Percentiles rank a stretch among this genome's conserved stretches.
These are phyloP conservation scores for Pelochelys cantorii DNA, from an alignment of 2,797 vertebrate genomes.

Conservation along the genomic window DNA sequence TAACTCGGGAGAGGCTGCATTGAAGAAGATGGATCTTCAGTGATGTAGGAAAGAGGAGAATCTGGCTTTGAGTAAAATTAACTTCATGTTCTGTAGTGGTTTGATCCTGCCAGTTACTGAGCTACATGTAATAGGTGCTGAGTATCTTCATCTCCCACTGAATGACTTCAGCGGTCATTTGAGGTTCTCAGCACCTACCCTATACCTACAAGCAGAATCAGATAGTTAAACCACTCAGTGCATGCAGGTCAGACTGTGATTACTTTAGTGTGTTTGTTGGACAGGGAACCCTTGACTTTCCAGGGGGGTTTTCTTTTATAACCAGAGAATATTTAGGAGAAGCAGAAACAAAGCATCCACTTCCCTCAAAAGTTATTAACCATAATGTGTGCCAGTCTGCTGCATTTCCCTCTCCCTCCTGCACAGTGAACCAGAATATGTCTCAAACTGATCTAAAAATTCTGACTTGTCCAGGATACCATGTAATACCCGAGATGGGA, in stretches of 20 bases:
- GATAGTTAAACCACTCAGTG: neutral
- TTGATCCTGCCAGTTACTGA: constrained; percentile 39
- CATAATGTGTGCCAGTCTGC: neutral
- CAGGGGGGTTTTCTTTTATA: constrained; percentile 46
- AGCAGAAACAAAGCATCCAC: constrained; percentile 56
- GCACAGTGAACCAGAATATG: neutral
- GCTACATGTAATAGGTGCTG: neutral
- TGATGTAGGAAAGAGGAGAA: constrained; percentile 8
- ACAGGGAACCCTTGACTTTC: neutral
- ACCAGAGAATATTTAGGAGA: constrained; percentile 58
- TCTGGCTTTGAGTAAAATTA: constrained; percentile 39
- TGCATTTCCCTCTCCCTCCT: neutral
- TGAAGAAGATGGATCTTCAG: constrained; percentile 1
- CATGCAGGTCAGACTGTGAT: neutral
- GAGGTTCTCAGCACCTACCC: neutral
- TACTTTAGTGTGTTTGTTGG: neutral
- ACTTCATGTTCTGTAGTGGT: constrained; percentile 8
- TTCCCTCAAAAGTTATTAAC: constrained; percentile 51
- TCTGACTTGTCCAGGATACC: neutral
- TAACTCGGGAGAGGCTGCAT: constrained; percentile 26
- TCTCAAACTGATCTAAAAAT: neutral
- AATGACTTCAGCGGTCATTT: neutral
- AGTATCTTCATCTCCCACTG: neutral
- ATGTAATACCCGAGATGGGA: neutral
- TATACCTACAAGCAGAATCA: constrained; percentile 23